phyloP scores from a whole-genome alignment of 1,140 invertebrate species.

The Drosophila nikananu region DNA sequence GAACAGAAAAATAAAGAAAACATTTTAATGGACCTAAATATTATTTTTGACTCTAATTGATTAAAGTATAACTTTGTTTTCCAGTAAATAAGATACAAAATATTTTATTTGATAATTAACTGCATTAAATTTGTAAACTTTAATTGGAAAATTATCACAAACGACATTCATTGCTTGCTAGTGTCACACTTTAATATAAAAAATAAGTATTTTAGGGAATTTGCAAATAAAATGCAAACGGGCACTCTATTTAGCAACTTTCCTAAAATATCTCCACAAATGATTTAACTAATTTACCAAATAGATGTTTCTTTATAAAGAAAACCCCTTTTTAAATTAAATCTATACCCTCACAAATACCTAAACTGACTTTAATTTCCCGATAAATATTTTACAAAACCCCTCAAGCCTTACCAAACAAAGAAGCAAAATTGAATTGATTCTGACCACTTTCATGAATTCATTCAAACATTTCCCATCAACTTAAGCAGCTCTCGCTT shows the following conservation, averaged over 20 bases:
- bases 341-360: not conserved
- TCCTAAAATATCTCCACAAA: not conserved
- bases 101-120: too few species aligned
- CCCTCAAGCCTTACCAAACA: conserved; percentile 2
- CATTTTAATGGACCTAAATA: not conserved
- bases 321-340: not conserved
- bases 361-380: not conserved
- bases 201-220: not conserved
- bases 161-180: not conserved
- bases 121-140: too few species aligned
- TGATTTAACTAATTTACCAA: not conserved
- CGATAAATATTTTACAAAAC: conserved; percentile 2
- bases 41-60: not conserved
- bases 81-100: not conserved
- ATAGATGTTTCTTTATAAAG: too few species aligned
- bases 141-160: not conserved
- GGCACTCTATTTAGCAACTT: not conserved
- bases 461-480: conserved; percentile 24
- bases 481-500: conserved; percentile 19
- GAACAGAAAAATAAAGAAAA: not conserved
- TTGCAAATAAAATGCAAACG: not conserved
- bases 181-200: not conserved
- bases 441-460: conserved; percentile 11
- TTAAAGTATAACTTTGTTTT: not conserved
- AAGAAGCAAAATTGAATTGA: conserved; percentile 30